Evolutionary conservation across 2,797 vertebrate genomes (phyloP), one percentile per base, ranked within the genome.

Genomic region (Poecilia picta): DNA sequence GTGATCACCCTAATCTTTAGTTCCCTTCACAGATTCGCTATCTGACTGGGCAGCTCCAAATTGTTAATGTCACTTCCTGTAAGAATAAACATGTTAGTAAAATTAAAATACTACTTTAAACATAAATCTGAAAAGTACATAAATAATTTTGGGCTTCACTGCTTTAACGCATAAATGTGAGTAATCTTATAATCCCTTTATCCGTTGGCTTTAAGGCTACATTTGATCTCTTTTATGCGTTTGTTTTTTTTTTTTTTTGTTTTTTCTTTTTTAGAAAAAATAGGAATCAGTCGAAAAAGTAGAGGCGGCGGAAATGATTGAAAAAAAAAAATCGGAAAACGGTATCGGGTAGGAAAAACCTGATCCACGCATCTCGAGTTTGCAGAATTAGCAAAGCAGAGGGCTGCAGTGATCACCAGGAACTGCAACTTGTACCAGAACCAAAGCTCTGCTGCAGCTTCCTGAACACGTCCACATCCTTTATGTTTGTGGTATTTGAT

Each of bases 391-490:
- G 77, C 72, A 7, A 53, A 46, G 73, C 75, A 31, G 59, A 80
- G 20, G 70, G 75, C 62, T 47, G 72, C 51, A 72, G 72, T 15
- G 45, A 80, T 74, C 80, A 66, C 76, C 68, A 15, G 73, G 36
- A 85, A 84, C 75, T 49, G 83, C 76, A 75, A 77, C 51, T 53
- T 59, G 23, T 62, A 20, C 77, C n/a, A 68, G 39, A 73, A 78
- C 81, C 18, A 51, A 85, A 81, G 74, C 5, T 41, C 76, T 82
- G 86, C 85, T 76, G 71, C 79, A 76, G 85, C 77, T 89, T 89
- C 86, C 82, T 80, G 73, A 88, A 73, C 2, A 23, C 4, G 72
- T 80, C 84, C 76, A 85, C 86, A 87, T 87, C 84, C 82, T 86
- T 84, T 73, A 78, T 66, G 77, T 78, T 77, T 81, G 83, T 73